A percentile compares a stretch with the other conserved stretches of the same genome.
Conservation (phyloP, 1,140 invertebrate species). For the Aphelenchoides besseyi region DNA sequence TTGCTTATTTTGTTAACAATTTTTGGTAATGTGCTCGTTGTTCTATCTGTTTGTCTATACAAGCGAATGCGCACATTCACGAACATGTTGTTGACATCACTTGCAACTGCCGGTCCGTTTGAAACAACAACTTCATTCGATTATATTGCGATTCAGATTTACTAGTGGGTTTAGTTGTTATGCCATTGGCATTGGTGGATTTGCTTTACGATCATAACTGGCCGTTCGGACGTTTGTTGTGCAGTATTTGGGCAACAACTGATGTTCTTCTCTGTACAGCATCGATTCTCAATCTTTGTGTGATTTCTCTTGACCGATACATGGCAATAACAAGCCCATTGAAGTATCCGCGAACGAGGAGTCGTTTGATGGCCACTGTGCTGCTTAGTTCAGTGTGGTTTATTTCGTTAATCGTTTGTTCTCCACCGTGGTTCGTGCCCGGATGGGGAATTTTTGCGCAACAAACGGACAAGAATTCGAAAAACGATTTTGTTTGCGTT, state of each 20-base stretch:
- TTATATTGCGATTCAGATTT: constrained; percentile 64
- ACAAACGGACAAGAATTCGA: constrained; percentile 34
- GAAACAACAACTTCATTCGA: background rate
- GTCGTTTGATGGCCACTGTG: constrained; percentile 55
- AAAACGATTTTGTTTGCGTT: constrained; percentile 36
- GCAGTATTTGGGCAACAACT: constrained; percentile 66
- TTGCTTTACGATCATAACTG: constrained; percentile 63
- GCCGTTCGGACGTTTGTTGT: constrained; percentile 65
- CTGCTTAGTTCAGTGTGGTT: constrained; percentile 49
- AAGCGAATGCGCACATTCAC: constrained; percentile 63
- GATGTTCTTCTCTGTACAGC: constrained; percentile 68
- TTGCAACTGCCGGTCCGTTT: constrained; percentile 60
- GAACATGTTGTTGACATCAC: constrained; percentile 60
- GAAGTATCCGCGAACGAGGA: constrained; percentile 65
- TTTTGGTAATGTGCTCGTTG: constrained; percentile 60
- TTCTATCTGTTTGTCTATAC: constrained; percentile 61
- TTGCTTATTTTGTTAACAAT: constrained; percentile 59
- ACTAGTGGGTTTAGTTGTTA: constrained; percentile 66
- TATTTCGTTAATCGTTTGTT: constrained; percentile 45
- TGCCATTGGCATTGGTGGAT: constrained; percentile 65
- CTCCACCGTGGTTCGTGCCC: constrained; percentile 58
- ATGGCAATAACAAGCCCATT: constrained; percentile 67
- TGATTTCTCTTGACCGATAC: constrained; percentile 67
- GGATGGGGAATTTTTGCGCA: constrained; percentile 50
- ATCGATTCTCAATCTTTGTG: constrained; percentile 67